Evolutionary conservation across 2,797 vertebrate species (phyloP).

Genomic region (Euphonia xanthogaster): DNA sequence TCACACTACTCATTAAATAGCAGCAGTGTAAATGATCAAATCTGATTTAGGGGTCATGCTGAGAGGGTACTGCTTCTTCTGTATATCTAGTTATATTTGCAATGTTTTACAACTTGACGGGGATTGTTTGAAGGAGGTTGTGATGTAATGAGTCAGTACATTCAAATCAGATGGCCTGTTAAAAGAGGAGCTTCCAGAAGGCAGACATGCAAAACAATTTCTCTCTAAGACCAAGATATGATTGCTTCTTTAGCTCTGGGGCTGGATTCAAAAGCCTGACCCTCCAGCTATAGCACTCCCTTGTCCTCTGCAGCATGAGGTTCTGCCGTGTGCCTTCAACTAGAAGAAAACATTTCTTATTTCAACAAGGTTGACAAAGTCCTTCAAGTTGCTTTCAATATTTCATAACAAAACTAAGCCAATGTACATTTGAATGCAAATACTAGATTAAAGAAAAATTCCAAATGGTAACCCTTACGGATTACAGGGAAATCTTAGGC

Average conservation of each 20-base stretch:
- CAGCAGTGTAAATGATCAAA: background rate
- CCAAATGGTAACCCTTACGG: background rate
- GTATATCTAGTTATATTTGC: background rate
- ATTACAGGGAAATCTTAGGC: background rate
- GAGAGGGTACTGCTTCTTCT: background rate
- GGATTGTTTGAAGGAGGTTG: background rate
- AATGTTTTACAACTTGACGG: background rate
- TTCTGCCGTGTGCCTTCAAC: accelerated
- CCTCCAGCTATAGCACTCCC: background rate
- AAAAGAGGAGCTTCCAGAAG: background rate
- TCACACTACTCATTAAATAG: background rate
- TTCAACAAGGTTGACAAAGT: background rate
- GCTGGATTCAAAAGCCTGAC: background rate
- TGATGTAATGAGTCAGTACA: background rate
- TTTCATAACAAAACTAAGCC: background rate
- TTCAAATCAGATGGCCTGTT: background rate
- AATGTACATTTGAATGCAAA: background rate
- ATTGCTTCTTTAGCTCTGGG: background rate
- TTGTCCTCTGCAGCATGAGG: background rate
- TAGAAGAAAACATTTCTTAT: background rate
- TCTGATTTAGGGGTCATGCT: background rate
- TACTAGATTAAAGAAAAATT: background rate
- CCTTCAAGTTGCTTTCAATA: background rate
- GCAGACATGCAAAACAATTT: background rate
- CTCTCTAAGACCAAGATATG: background rate